Base-by-base conservation (phyloP, 2,888 invertebrate species). In the Myopa testacea region DNA sequence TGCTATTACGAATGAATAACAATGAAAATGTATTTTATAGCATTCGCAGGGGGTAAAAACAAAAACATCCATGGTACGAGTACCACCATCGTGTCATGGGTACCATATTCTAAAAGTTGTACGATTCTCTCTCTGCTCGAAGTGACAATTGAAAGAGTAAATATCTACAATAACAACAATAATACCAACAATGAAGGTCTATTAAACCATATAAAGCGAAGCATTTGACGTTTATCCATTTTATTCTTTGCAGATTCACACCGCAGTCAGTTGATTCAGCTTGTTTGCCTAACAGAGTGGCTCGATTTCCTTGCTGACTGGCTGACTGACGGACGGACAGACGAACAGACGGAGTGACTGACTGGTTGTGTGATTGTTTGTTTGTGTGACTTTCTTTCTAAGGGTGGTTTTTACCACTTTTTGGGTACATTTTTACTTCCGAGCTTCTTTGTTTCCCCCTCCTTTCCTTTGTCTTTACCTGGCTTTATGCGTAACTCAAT, bases 241-340 rank as follows among this genome's bases (percentile, higher is more conserved):
- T 72, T 45, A 76, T 52, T 76, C 34, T 78, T 78, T 78, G 78
- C 78, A 76, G 76, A 72, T 76, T 76, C 78, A 71, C 76, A 75
- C 78, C 73, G 72, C 72, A 71, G 38, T 37, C 7, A 16, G n/a
- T 37, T 7, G 63, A 34, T 34, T 55, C 55, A 40, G 65, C 37
- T 65, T 26, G 38, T 16, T 16, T 65, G 37, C 38, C 65, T 38
- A 34, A 40, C 40, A 40, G 8, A 40, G 5, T 6, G 40, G n/a
- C n/a, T n/a, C n/a, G n/a, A n/a, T n/a, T n/a, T n/a, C n/a, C n/a
- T n/a, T n/a, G n/a, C n/a, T n/a, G n/a, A n/a, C n/a, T n/a, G n/a
- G n/a, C n/a, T n/a, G n/a, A n/a, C n/a, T n/a, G n/a, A n/a, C n/a
- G n/a, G n/a, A n/a, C n/a, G n/a, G n/a, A n/a, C n/a, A n/a, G n/a